Percentiles rank a stretch among this genome's conserved stretches.
Evolutionary conservation across 2,797 vertebrate species (phyloP).

Genomic region (Betta splendens): DNA sequence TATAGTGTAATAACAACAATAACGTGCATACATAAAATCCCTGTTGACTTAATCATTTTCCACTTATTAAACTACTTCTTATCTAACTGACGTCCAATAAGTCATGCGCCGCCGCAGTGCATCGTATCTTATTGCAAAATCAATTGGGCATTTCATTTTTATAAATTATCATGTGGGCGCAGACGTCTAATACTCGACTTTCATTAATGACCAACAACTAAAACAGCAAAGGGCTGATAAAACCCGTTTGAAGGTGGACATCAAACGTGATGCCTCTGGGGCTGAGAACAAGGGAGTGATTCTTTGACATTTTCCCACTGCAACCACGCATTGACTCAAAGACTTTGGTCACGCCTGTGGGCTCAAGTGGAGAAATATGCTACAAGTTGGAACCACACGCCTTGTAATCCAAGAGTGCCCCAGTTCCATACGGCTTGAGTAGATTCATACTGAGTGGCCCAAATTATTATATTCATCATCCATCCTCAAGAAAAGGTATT

Average conservation of each 20-base stretch:
- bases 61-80: not conserved
- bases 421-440: slow-evolving; percentile 59
- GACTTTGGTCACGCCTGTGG: slow-evolving; percentile 57
- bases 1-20: not conserved
- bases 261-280: slow-evolving; percentile 70
- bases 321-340: slow-evolving; percentile 60
- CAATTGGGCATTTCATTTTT: slow-evolving; percentile 53
- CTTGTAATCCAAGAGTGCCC: slow-evolving; percentile 63
- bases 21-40: not conserved
- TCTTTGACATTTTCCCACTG: slow-evolving; percentile 64
- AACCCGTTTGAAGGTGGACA: slow-evolving; percentile 72
- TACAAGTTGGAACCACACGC: slow-evolving; percentile 49
- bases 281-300: slow-evolving; percentile 58
- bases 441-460: slow-evolving; percentile 66
- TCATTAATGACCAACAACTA: slow-evolving; percentile 68
- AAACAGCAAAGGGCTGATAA: slow-evolving; percentile 66
- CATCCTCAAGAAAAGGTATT: slow-evolving; percentile 53
- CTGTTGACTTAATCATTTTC: slow-evolving; percentile 15
- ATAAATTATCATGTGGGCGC: slow-evolving; percentile 45
- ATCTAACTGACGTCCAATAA: slow-evolving; percentile 13
- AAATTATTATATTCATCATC: slow-evolving; percentile 70
- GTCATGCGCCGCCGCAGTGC: slow-evolving; percentile 22
- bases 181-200: slow-evolving; percentile 50
- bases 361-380: slow-evolving; percentile 57
- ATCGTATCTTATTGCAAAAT: slow-evolving; percentile 52